These are phyloP conservation scores for Saturnia pavonia DNA, from an alignment of 2,888 invertebrate species.

Conservation along the genomic window DNA sequence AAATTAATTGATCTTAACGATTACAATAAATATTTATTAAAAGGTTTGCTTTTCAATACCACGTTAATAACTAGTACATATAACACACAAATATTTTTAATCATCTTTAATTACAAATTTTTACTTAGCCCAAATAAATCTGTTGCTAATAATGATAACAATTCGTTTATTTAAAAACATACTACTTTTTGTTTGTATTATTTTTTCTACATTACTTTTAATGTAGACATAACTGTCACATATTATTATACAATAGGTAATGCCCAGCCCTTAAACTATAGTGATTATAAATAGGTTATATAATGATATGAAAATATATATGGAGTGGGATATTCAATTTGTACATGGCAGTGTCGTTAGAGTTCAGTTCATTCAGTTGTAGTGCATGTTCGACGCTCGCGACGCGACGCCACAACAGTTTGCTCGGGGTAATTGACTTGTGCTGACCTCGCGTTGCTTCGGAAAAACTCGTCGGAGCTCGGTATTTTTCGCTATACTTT, in stretches of 20 bases:
- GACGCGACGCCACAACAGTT: conserved; percentile 41
- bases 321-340: background rate
- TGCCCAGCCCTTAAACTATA: background rate
- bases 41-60: too few species aligned
- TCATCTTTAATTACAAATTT: too few species aligned
- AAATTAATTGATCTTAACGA: too few species aligned
- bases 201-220: too few species aligned
- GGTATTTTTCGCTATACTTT: conserved; percentile 48
- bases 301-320: background rate
- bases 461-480: conserved; percentile 67
- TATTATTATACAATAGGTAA: background rate
- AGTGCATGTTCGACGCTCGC: conserved; percentile 10
- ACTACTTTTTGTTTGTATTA: too few species aligned
- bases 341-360: conserved; percentile 2
- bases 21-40: background rate
- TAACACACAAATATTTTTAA: too few species aligned
- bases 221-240: background rate
- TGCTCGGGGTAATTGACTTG: conserved; percentile 84
- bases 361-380: conserved; percentile 10
- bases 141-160: too few species aligned
- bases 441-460: conserved; percentile 80
- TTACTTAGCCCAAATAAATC: too few species aligned
- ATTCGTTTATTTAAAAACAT: too few species aligned
- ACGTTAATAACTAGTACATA: too few species aligned
- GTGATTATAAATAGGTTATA: background rate